Evolutionary conservation across 2,797 vertebrate genomes (phyloP).

Genomic region (Eleutherodactylus coqui): DNA sequence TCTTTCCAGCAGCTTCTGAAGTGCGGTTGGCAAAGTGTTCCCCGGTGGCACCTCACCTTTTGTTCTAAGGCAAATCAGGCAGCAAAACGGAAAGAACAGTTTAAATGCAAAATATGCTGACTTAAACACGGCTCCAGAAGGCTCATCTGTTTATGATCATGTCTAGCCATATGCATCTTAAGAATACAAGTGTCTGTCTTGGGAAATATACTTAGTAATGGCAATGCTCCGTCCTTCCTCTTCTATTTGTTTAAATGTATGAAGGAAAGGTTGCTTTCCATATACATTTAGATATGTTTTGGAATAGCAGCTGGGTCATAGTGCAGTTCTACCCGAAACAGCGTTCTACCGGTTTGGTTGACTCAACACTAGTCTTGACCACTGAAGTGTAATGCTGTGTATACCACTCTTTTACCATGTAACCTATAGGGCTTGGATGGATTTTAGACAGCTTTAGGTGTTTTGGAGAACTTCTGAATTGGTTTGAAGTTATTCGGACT

Average conservation of each 20-base stretch:
- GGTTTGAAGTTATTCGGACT: no score
- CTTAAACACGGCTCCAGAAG: constrained; percentile 34
- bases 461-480: no score
- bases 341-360: no score
- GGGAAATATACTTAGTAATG: background rate
- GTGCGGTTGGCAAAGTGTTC: constrained; percentile 51
- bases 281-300: background rate
- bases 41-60: constrained; percentile 42
- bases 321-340: no score
- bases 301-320: background rate
- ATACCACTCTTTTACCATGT: no score
- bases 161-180: background rate
- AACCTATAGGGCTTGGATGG: no score
- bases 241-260: background rate
- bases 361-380: no score
- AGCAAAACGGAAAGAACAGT: constrained; percentile 38
- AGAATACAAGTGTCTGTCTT: background rate
- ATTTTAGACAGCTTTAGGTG: no score
- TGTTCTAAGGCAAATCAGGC: constrained; percentile 51
- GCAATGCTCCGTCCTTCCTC: background rate
- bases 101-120: constrained; percentile 53
- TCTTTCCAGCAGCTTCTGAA: constrained; percentile 49
- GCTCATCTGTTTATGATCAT: constrained; percentile 32
- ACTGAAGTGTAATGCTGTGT: no score
- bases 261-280: background rate